A percentile compares a stretch with the other conserved stretches of the same genome.
These are phyloP conservation scores for Zaprionus ghesquierei DNA, from an alignment of 1,140 invertebrate species.

Conservation along the genomic window DNA sequence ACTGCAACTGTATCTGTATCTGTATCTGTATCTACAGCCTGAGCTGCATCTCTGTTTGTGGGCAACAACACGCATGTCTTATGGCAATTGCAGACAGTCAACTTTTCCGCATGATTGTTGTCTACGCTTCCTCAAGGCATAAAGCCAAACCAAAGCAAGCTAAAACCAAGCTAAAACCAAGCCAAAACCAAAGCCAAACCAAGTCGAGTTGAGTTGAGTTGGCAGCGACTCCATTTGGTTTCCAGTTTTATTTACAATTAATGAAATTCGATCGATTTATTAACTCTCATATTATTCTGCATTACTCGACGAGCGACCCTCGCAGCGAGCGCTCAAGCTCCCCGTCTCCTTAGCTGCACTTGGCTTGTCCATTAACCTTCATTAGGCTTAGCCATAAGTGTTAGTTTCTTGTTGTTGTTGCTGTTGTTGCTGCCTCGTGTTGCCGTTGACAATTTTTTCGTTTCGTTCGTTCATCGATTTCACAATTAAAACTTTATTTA, in stretches of 20 bases:
- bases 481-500: constrained; percentile 76
- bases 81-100: constrained; percentile 30
- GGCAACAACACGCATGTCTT: background rate
- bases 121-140: constrained; percentile 58
- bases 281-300: constrained; percentile 69
- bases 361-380: constrained; percentile 75
- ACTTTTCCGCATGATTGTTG: constrained; percentile 71
- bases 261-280: constrained; percentile 82
- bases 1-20: constrained; percentile 11
- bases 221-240: constrained; percentile 19
- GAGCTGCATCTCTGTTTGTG: no score
- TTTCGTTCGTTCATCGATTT: constrained; percentile 54
- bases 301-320: constrained; percentile 23
- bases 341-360: constrained; percentile 30
- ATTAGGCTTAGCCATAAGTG: constrained; percentile 64
- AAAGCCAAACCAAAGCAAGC: constrained; percentile 16
- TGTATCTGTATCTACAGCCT: background rate
- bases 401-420: constrained; percentile 14
- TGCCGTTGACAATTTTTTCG: constrained; percentile 72
- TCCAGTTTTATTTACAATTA: constrained; percentile 76
- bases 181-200: background rate
- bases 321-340: background rate
- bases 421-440: constrained; percentile 29
- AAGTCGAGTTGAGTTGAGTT: background rate
- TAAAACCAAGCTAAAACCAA: background rate